These are phyloP conservation scores for Lanistes nyassanus DNA, from an alignment of 1,140 invertebrate species.

Conservation along the genomic window DNA sequence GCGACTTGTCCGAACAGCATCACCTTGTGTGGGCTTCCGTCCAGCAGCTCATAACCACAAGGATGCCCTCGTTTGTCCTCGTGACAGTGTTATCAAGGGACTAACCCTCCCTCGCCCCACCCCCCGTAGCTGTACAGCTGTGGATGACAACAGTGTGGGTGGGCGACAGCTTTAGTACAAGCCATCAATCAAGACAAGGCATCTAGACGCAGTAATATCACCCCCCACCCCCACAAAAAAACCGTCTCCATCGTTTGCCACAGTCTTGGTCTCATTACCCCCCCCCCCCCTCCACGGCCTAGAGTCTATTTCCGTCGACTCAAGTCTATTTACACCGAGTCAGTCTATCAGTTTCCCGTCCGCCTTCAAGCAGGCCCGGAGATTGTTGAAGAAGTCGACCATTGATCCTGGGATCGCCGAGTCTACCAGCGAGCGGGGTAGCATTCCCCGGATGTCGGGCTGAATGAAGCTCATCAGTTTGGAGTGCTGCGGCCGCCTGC, in stretches of 20 bases:
- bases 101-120: no score
- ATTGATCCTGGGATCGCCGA: constrained; percentile 49
- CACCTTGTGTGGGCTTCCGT: no score
- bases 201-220: not conserved
- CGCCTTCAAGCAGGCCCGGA: constrained; percentile 43
- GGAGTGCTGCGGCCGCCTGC: constrained; percentile 51
- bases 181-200: not conserved
- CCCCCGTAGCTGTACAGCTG: not conserved
- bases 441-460: constrained; percentile 53
- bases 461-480: constrained; percentile 53
- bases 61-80: no score
- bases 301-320: not conserved
- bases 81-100: no score
- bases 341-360: constrained; percentile 42
- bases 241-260: not conserved
- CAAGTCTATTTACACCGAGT: not conserved
- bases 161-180: not conserved
- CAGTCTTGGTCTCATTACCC: not conserved
- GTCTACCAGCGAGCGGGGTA: constrained; percentile 49
- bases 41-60: no score
- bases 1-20: not conserved
- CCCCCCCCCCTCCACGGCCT: not conserved
- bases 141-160: no score
- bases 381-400: constrained; percentile 48
- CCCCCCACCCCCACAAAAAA: not conserved